Conservation (phyloP, 2,888 invertebrate genomes). For the Eubasilissa splendida region DNA sequence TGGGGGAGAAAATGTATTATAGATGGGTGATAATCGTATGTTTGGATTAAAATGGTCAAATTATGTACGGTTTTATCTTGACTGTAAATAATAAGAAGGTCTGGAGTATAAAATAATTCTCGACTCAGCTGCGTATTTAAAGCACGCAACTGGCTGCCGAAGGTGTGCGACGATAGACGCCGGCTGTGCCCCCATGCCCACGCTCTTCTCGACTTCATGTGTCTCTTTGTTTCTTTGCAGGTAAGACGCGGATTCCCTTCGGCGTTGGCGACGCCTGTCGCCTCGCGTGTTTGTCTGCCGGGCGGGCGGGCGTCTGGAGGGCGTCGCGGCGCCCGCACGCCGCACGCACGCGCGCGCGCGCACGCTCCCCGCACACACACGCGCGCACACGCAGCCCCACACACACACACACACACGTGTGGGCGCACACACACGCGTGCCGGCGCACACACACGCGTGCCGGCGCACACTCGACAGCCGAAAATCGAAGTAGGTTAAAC, state of each 20-base stretch:
- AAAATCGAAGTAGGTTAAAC: slow-evolving; percentile 46
- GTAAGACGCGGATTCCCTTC: neutral
- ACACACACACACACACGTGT: slow-evolving; percentile 26
- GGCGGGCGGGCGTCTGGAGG: neutral
- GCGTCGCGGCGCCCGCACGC: neutral
- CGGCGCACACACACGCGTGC: neutral
- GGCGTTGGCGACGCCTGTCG: neutral
- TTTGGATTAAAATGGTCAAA: too few relatives aligned
- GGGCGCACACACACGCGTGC: slow-evolving; percentile 18
- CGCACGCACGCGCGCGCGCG: slow-evolving; percentile 53
- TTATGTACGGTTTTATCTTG: too few relatives aligned
- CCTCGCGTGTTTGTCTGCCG: slow-evolving; percentile 12
- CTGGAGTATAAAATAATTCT: too few relatives aligned
- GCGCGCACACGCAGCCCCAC: neutral
- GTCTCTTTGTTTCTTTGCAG: neutral
- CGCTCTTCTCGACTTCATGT: too few relatives aligned
- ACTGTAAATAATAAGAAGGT: too few relatives aligned
- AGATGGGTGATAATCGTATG: too few relatives aligned
- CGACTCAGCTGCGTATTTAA: too few relatives aligned
- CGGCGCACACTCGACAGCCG: slow-evolving; percentile 31
- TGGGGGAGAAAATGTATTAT: too few relatives aligned
- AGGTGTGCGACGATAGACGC: too few relatives aligned
- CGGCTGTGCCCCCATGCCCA: too few relatives aligned
- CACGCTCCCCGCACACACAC: slow-evolving; percentile 46
- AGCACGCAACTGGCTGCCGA: too few relatives aligned